Conservation (phyloP, 2,888 invertebrate species). For the Tetragnatha montana region DNA sequence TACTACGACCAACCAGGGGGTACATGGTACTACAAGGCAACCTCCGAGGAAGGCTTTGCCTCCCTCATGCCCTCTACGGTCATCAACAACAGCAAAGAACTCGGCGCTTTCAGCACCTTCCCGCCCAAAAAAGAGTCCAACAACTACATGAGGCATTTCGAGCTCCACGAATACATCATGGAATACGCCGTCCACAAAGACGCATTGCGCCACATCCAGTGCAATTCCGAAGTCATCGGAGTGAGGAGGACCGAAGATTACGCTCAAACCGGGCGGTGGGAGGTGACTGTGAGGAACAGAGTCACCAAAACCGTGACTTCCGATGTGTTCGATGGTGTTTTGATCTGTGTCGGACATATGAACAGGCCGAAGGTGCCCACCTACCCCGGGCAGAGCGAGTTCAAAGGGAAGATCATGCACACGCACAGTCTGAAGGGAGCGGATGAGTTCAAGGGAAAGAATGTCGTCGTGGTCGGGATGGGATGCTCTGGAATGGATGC, state of each 20-base stretch:
- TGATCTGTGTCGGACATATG: conserved; percentile 78
- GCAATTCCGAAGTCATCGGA: conserved; percentile 39
- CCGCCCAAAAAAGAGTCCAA: conserved; percentile 76
- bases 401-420: conserved; percentile 73
- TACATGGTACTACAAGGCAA: conserved; percentile 74
- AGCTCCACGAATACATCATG: conserved; percentile 75
- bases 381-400: conserved; percentile 75
- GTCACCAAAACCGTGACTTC: conserved; percentile 11
- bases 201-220: conserved; percentile 69
- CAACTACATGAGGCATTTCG: conserved; percentile 77
- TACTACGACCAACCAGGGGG: conserved; percentile 74
- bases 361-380: conserved; percentile 76
- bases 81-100: conserved; percentile 76
- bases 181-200: conserved; percentile 72
- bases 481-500: conserved; percentile 76
- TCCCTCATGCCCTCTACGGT: conserved; percentile 75
- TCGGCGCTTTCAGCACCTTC: conserved; percentile 77
- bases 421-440: conserved; percentile 70
- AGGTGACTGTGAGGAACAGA: conserved; percentile 44
- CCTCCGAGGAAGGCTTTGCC: conserved; percentile 70
- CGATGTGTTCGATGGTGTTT: conserved; percentile 75
- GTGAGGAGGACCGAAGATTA: conserved; percentile 49
- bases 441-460: conserved; percentile 73
- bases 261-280: conserved; percentile 70
- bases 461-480: conserved; percentile 77